Evolutionary conservation across 2,888 invertebrate species (phyloP), one percentile per base, ranked within the genome.

Genomic region (Chesias legatella): DNA sequence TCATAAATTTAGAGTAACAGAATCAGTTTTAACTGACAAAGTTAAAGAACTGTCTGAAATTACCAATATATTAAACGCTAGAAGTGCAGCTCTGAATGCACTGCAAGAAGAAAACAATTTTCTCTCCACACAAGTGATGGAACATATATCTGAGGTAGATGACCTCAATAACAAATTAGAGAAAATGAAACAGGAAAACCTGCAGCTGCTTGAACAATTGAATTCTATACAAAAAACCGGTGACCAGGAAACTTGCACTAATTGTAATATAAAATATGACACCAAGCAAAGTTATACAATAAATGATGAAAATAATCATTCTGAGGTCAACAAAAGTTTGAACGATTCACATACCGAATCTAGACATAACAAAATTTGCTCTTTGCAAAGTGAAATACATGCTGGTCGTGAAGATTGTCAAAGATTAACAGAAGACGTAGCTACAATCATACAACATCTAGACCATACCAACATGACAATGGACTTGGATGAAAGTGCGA

Each of bases 61-160:
- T 2, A 65, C 53, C 24, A 56, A 53, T 21, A 44, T 49, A 6
- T 47, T 84, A 6, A 65, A 36, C 10, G 48, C 29, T 10, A 75
- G 73, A 46, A 64, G 53, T 37, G 50, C 54, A 24, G 53, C 81
- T 51, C 50, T 88, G 10, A 57, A 67, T 37, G 63, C 59, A 13
- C 67, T 91, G 43, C 89, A 89, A 67, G 70, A 73, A 7, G 90
- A 90, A 67, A 86, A 89, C 56, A 88, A 90, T 51, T 71, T 76
- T 30, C 68, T 92, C 11, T 91, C 92, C 0, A 88, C 79, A 24
- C 84, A 90, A 63, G 53, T 92, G 1, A 88, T 91, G 72, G 91
- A 92, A 30, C 86, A 72, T 43, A 78, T 91, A 33, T 84, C 90
- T 35, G 91, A 92, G 50, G 74, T 72, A 9, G 90, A 91, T 33